Base-by-base conservation (phyloP, 2,113 vertebrate genomes). In the Blennius ocellaris region DNA sequence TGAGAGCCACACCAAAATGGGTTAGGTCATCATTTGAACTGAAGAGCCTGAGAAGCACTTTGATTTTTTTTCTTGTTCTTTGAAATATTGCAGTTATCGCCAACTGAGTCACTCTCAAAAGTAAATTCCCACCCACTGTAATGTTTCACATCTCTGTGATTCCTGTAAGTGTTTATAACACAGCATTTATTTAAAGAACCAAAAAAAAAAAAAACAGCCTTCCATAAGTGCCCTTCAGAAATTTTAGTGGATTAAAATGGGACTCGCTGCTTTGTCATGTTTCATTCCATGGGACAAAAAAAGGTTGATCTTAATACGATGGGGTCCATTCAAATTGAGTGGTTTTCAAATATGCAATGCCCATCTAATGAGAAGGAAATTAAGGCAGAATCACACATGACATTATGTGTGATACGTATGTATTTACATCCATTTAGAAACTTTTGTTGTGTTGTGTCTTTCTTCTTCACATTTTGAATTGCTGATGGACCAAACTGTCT, bases 51-150 rank as follows among this genome's bases (percentile, higher is more conserved):
- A 37, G 54, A 70, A 55, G 45, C 36, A 48, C 54, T 62, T 84
- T 68, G 54, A 80, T 80, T 38, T 55, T 9, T 66, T 65, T 50
- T 63, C 51, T 52, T 6, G 48, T 30, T n/a, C n/a, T 73, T 78
- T 82, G 65, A 78, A 73, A 73, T 76, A 48, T 76, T 80, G 14
- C 57, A 41, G 59, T 58, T 60, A 69, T 76, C 71, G 69, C 65
- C 57, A 73, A 65, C 47, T 71, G 55, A 58, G 55, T 51, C 37
- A 45, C 37, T 30, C 44, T 37, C 21, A 56, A 54, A 55, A 57
- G 63, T 61, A 75, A 76, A 71, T 63, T 50, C 45, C 57, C 58
- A 58, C 45, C 67, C 58, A 65, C 65, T 58, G 38, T 40, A 56
- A 61, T 51, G 37, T 52, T 12, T 82, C 70, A 80, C 73, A 48